Evolutionary conservation across 92 coral and sea anemone species (phyloP), one percentile per base, ranked within the genome.

Genomic region (Porites rus): DNA sequence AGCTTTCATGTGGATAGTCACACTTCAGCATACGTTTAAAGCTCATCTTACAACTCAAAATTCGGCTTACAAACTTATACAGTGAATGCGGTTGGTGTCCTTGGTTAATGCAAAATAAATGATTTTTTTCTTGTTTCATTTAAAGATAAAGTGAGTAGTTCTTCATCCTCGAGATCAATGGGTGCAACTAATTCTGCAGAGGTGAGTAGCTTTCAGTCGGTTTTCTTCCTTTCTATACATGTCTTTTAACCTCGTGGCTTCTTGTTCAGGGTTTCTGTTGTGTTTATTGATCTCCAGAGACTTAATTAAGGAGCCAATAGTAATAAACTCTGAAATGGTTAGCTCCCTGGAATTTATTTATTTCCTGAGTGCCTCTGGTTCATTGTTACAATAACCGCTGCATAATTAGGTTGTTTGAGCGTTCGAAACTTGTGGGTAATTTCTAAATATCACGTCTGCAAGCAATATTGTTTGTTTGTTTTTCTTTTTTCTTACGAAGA

Each of bases 241-340:
- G 46, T 38, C 46, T 38, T 38, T 38, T 38, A 38, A 25, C 6
- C 8, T 11, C 10, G 2, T 18, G 53, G 77, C 86, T 69, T 69
- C 77, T 70, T 81, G 86, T 81, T 81, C 86, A 81, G 31, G 59
- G 86, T 81, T 52, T 81, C 86, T 81, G 21, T 6, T 81, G 67
- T 50, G 84, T 81, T 11, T n/a, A 11, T 6, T 17, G 4, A 43
- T 81, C 77, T 54, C 59, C 20, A 14, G 86, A 70, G 77, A 71
- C 86, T 81, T 58, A 56, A 79, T 69, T 10, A 9, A 17, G 77
- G 58, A 81, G 86, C 86, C 77, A 25, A 82, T 8, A 79, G 50
- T 10, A 72, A 72, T 6, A 2, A 60, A 71, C 78, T 72, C 54
- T 71, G 79, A 64, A 72, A 82, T 72, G 86, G 86, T 72, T 82